Evolutionary conservation across 1,140 invertebrate genomes (phyloP), one percentile per base, ranked within the genome.

Genomic region (Dendroctonus ponderosae): DNA sequence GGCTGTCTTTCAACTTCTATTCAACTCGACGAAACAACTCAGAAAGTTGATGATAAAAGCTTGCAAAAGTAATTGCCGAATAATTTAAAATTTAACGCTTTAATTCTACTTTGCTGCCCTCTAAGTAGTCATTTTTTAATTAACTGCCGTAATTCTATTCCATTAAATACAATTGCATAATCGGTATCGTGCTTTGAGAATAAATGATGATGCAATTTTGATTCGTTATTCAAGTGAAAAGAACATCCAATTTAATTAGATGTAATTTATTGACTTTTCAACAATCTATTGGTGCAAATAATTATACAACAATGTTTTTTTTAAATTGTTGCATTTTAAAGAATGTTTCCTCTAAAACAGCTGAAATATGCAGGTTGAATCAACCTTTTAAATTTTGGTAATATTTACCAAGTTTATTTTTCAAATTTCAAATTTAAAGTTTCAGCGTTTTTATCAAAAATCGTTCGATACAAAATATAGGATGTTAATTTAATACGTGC

Each of bases 61-160:
- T 51, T 51, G 9, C 50, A 51, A 15, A 51, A 51, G 15, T 51
- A 51, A 51, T 51, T 51, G 26, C 50, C 11, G 15, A 51, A 51
- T 15, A 51, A 51, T 11, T 51, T 51, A 12, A n/a, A 51, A 15
- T 15, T 51, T 51, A 15, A 12, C 11, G 11, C 26, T 51, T 51
- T 51, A 12, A 12, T 51, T n/a, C 9, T 51, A 11, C 7, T 12
- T 51, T 46, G 8, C 8, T 11, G 12, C 8, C 8, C 12, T 46
- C 8, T 46, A 11, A 9, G 8, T 12, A 46, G 43, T 46, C 26
- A 26, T 26, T 46, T 46, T 46, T 46, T 46, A 46, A 46, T 46
- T 46, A 46, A 12, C 43, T 46, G 5, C 26, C 26, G 26, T 46
- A 11, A 46, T 46, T 46, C 43, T 46, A 12, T 46, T 46, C 8